Percentiles rank a stretch among this genome's conserved stretches.
Conservation (phyloP, 1,140 invertebrate genomes). For the Drosophila simulans region DNA sequence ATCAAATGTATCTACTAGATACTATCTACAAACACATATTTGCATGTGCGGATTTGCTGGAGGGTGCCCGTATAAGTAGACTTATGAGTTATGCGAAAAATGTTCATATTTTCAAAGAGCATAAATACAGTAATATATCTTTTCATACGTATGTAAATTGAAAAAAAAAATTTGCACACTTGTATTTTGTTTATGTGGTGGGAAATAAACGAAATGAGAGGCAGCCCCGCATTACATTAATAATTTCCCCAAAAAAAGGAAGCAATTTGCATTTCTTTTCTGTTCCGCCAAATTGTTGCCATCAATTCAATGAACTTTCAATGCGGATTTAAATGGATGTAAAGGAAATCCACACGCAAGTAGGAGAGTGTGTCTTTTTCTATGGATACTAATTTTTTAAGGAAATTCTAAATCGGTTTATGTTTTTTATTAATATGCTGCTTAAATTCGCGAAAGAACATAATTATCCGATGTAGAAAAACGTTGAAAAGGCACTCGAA, state of each 20-base stretch:
- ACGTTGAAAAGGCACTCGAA: background rate
- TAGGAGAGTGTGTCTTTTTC: background rate
- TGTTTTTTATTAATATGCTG: background rate
- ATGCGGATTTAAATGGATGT: constrained; percentile 24
- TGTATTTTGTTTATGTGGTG: constrained; percentile 50
- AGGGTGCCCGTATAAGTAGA: constrained; percentile 29
- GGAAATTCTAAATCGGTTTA: constrained; percentile 18
- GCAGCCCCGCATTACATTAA: constrained; percentile 42
- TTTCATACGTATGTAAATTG: constrained; percentile 45
- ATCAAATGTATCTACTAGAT: background rate
- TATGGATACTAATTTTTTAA: background rate
- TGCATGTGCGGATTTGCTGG: constrained; percentile 39
- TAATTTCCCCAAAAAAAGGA: constrained; percentile 18
- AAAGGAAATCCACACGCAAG: background rate
- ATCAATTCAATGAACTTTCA: constrained; percentile 40
- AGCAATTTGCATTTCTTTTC: constrained; percentile 42
- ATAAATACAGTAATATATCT: constrained; percentile 30
- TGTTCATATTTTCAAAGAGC: constrained; percentile 50
- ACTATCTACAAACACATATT: constrained; percentile 24
- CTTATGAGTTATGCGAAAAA: constrained; percentile 55
- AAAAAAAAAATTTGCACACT: constrained; percentile 41
- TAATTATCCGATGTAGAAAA: background rate
- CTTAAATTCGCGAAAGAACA: background rate
- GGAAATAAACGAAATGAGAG: constrained; percentile 40
- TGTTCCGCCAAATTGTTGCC: constrained; percentile 13